A percentile compares a stretch with the other conserved stretches of the same genome.
Conservation (phyloP, 35 echinoderm and acorn worm genomes). For the Lytechinus pictus region DNA sequence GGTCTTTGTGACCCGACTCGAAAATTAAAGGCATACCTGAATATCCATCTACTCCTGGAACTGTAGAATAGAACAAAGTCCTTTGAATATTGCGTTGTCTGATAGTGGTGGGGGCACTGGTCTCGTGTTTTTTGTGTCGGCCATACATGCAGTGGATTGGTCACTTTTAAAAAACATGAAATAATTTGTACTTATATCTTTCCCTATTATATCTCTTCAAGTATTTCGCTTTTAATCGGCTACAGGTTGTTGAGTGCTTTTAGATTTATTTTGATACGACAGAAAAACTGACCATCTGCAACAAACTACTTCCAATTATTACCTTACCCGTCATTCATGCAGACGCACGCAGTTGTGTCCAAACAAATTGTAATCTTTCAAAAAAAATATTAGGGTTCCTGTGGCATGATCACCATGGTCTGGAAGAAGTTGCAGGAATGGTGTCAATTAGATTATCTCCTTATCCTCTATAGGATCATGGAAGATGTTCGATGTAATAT, state of each 20-base stretch:
- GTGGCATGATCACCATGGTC: not conserved
- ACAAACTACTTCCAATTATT: too few species aligned
- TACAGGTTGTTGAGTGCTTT: too few species aligned
- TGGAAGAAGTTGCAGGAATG: not conserved
- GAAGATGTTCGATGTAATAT: not conserved
- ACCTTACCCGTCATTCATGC: too few species aligned
- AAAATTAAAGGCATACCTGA: not conserved
- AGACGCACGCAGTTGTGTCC: too few species aligned
- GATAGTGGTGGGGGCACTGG: not conserved
- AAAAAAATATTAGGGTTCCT: not conserved
- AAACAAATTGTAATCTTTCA: too few species aligned
- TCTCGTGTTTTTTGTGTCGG: not conserved
- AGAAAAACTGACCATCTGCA: too few species aligned
- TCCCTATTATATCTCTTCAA: too few species aligned
- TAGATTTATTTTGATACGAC: too few species aligned
- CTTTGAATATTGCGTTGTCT: not conserved
- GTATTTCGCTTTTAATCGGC: too few species aligned
- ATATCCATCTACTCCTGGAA: not conserved
- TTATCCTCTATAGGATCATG: not conserved
- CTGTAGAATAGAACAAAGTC: not conserved
- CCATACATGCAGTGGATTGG: not conserved
- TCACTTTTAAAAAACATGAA: not conserved
- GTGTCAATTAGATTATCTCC: not conserved
- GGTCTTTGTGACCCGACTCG: constrained; percentile 20
- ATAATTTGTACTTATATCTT: too few species aligned